Evolutionary conservation across 2,888 invertebrate species (phyloP).

Genomic region (Lithophane ornitopus): DNA sequence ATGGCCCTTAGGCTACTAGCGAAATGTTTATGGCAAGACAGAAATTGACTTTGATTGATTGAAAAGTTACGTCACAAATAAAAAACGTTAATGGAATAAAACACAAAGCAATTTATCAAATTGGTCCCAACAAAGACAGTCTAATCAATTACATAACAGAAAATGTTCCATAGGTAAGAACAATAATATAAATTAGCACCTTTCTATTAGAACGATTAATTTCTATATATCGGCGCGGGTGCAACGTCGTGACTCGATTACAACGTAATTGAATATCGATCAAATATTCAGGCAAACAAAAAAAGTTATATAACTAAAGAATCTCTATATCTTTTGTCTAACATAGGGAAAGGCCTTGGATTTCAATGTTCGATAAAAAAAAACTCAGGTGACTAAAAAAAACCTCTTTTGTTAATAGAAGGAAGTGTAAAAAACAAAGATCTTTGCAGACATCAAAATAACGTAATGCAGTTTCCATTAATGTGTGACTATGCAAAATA

Average conservation of each 20-base stretch:
- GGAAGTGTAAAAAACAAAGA: conserved; percentile 49
- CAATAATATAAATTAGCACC: conserved; percentile 54
- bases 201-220: conserved; percentile 60
- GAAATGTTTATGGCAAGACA: neutral
- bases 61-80: conserved; percentile 39
- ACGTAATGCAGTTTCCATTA: conserved; percentile 56
- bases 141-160: conserved; percentile 47
- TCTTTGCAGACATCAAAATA: conserved; percentile 29
- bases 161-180: conserved; percentile 34
- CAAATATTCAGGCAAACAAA: conserved; percentile 34
- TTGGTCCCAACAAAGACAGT: conserved; percentile 49
- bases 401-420: conserved; percentile 12
- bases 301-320: conserved; percentile 7
- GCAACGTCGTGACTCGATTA: conserved; percentile 46
- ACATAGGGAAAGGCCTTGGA: conserved; percentile 42
- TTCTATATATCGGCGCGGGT: conserved; percentile 21
- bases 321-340: conserved; percentile 8
- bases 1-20: neutral
- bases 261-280: conserved; percentile 60
- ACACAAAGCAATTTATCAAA: conserved; percentile 53
- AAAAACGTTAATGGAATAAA: conserved; percentile 41
- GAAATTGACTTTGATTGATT: neutral
- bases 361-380: conserved; percentile 19
- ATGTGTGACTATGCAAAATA: conserved; percentile 32
- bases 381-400: conserved; percentile 34